phyloP scores from a whole-genome alignment of 2,888 invertebrate genomes.

The Idaea aversata region DNA sequence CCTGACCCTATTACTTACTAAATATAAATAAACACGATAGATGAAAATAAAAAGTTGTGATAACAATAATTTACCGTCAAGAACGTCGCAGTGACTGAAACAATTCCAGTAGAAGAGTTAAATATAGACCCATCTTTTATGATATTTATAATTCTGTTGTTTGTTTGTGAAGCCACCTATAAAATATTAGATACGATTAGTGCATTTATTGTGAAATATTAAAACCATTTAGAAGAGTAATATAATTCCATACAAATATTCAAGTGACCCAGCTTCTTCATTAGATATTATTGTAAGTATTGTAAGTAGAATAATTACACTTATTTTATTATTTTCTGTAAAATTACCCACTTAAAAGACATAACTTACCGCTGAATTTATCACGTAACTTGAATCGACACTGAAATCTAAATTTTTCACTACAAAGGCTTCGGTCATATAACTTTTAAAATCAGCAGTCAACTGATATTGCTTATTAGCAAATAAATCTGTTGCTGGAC shows the following conservation, averaged over 20 bases:
- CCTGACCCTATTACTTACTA: no score
- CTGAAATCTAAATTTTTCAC: not conserved
- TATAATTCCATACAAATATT: no score
- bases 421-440: not conserved
- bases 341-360: not conserved
- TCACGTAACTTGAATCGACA: not conserved
- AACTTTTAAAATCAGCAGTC: no score
- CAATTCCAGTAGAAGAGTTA: not conserved
- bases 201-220: not conserved
- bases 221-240: no score
- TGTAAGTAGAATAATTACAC: no score
- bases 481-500: no score
- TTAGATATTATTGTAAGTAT: no score
- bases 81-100: not conserved
- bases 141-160: not conserved
- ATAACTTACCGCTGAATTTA: not conserved
- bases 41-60: no score
- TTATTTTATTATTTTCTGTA: no score
- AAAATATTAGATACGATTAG: not conserved
- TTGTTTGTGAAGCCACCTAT: not conserved
- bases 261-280: no score
- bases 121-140: not conserved
- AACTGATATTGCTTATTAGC: no score
- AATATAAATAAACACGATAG: no score
- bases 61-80: not conserved